phyloP scores from a whole-genome alignment of 1,140 invertebrate species.

The Drosophila equinoxialis region DNA sequence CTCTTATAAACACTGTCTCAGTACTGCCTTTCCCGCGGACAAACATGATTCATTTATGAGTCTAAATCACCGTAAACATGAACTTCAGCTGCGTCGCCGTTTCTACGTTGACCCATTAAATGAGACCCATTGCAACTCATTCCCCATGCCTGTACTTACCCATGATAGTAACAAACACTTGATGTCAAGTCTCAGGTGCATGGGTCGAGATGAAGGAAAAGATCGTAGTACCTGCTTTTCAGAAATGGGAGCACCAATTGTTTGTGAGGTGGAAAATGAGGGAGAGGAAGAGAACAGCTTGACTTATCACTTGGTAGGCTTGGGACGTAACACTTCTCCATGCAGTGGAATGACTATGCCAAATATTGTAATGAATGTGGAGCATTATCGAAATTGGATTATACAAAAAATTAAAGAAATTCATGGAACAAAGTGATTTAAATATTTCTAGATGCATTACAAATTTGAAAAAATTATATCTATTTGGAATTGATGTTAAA shows the following conservation, averaged over 20 bases:
- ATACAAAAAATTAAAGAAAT: neutral
- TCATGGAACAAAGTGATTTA: too few species aligned
- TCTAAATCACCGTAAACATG: neutral
- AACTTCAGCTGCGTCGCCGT: neutral
- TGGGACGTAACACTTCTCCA: neutral
- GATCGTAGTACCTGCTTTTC: neutral
- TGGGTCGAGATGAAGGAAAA: neutral
- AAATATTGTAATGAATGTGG: constrained; percentile 7
- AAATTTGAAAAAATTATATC: too few species aligned
- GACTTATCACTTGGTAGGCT: constrained; percentile 4
- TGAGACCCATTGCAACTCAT: neutral
- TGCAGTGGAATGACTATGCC: neutral
- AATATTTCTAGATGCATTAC: too few species aligned
- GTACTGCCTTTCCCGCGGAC: neutral
- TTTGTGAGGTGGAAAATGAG: neutral
- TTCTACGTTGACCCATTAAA: neutral
- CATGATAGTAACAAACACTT: neutral
- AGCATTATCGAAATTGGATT: constrained; percentile 4
- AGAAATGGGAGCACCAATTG: constrained; percentile 1
- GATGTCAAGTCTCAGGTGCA: neutral
- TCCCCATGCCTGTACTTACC: too few species aligned
- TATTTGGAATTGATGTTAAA: too few species aligned
- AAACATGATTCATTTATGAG: neutral
- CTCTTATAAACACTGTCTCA: neutral
- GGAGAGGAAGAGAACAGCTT: neutral